Evolutionary conservation across 2,888 invertebrate genomes (phyloP), one percentile per base, ranked within the genome.

Genomic region (Trichopoda pennipes): DNA sequence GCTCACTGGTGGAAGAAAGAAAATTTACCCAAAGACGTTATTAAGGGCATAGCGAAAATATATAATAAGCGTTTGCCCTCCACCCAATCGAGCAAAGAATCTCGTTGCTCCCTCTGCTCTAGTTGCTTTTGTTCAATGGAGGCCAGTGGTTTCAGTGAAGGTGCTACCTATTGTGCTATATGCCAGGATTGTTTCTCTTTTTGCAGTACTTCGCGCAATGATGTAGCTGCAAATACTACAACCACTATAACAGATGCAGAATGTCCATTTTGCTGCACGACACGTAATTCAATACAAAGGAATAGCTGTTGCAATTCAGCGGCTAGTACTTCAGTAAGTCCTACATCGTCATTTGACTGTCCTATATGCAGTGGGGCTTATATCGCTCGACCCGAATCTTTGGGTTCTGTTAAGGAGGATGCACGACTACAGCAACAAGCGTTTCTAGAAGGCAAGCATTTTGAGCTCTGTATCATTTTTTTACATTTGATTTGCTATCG

Each of bases 1-100:
- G 96, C 96, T 84, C 97, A 97, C 92, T 97, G 97, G 97, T 97
- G 96, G 96, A 94, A 96, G 92, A 97, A 97, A 93, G 96, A 95
- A 89, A 95, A 95, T 89, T 93, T 96, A 89, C 95, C 95, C 85
- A 93, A 93, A 90, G 93, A 93, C 91, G 93, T 94, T 91, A 92
- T 94, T 90, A 90, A 92, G 89, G 93, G 91, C 84, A 90, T 91
- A 83, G 89, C 88, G 2, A 85, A 86, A 47, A 87, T 88, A 7
- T 92, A 92, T 89, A 93, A 92, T 88, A 92, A 91, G 91, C 91
- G 92, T 88, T 17, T 92, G 0, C 78, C 82, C 88, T 89, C 90
- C 86, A 91, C 91, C 90, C 91, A 92, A 89, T 90, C 90, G 88
- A 92, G 92, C 91, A 92, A 92, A 78, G 90, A 90, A 80, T 90